Evolutionary conservation across 92 coral and sea anemone genomes (phyloP), one percentile per base, ranked within the genome.

Genomic region (Pocillopora meandrina): DNA sequence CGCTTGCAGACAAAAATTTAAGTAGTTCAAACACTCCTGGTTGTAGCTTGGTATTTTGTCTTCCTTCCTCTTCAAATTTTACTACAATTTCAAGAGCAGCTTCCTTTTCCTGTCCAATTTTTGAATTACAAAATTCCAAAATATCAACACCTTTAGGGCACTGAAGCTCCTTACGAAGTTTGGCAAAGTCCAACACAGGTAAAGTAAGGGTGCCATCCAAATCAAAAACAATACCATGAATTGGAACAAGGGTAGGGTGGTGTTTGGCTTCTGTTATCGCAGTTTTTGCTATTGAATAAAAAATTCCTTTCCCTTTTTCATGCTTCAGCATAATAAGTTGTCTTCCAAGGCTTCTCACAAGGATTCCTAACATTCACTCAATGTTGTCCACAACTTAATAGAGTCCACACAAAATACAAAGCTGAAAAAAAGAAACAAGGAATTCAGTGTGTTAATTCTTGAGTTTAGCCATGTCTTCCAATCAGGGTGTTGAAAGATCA

Each of bases 41-140:
- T 47, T 95, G 98, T 5, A 95, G 80, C 81, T 88, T 66, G 88
- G 94, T 93, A 33, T 88, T 84, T 12, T 72, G 86, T 55, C 93
- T 90, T 59, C 98, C 98, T 88, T 93, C 98, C 42, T 91, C 93
- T 88, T 95, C 98, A 95, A 95, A 95, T 47, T 95, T 86, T 78
- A 93, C 97, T 11, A 95, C 90, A 17, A 95, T 74, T 68, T 33
- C 67, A 26, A 89, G 65, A 62, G 93, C 80, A 72, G 76, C 81
- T 65, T 78, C 81, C 75, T 90, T 87, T 72, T 93, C 95, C 1
- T 72, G 35, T 77, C 85, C 92, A 36, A 91, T 89, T 42, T 95
- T 88, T 49, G 89, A 87, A 72, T 91, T 77, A n/a, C 92, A 78
- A 67, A 90, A 85, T 21, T 79, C 81, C 61, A 95, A 85, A 57